These are phyloP conservation scores for Entosphenus tridentatus DNA, from an alignment of 2,113 vertebrate genomes.

Conservation along the genomic window DNA sequence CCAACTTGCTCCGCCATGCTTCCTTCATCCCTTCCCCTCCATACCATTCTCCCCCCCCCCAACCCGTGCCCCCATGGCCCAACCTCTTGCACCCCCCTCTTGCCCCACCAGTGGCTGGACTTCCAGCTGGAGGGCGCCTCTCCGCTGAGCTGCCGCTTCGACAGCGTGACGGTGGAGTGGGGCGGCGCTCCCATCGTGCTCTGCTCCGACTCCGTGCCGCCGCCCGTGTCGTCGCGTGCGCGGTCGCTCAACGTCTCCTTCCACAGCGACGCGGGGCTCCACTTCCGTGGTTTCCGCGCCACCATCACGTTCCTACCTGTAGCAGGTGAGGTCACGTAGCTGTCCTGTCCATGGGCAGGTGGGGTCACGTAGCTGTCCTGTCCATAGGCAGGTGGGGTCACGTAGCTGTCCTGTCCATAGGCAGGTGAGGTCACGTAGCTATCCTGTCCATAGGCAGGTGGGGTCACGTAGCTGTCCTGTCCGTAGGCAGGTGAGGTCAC, in stretches of 20 bases:
- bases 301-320: not conserved
- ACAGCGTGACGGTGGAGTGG: not conserved
- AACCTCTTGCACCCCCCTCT: not conserved
- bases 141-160: not conserved
- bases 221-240: not conserved
- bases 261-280: conserved; percentile 2
- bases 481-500: too few relatives aligned
- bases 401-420: too few relatives aligned
- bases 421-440: too few relatives aligned
- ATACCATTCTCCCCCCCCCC: too few relatives aligned
- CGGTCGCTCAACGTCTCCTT: not conserved
- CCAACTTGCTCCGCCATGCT: too few relatives aligned
- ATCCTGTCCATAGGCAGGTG: too few relatives aligned
- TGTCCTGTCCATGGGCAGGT: too few relatives aligned
- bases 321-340: not conserved
- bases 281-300: not conserved
- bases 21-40: too few relatives aligned
- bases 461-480: too few relatives aligned
- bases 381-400: too few relatives aligned
- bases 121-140: conserved; percentile 3
- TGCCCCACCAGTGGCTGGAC: not conserved
- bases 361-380: too few relatives aligned
- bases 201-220: not conserved
- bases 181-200: not conserved
- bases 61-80: too few relatives aligned